phyloP scores from a whole-genome alignment of 2,888 invertebrate genomes.

The Isoperla grammatica region DNA sequence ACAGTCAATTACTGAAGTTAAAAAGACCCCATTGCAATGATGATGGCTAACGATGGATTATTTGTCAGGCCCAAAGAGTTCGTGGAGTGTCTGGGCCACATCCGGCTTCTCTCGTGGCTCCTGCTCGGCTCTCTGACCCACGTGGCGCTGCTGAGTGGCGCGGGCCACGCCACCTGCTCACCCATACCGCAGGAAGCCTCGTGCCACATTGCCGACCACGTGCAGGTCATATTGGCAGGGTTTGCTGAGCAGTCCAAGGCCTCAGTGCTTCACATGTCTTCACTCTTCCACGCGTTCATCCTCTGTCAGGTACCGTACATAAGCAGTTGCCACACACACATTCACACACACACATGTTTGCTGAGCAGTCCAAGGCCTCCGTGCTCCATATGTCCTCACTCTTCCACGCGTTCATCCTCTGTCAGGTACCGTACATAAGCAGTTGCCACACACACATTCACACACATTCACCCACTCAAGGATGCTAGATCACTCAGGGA shows the following conservation, averaged over 20 bases:
- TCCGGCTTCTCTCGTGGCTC: constrained; percentile 92
- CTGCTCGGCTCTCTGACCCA: constrained; percentile 91
- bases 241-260: constrained; percentile 95
- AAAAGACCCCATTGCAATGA: too few species aligned
- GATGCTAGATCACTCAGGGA: constrained; percentile 83
- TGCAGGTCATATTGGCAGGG: constrained; percentile 93
- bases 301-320: constrained; percentile 71
- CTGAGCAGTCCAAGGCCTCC: constrained; percentile 88
- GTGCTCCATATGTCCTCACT: constrained; percentile 93
- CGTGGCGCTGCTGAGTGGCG: constrained; percentile 58
- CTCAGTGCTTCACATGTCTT: constrained; percentile 91
- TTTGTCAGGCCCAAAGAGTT: constrained; percentile 83
- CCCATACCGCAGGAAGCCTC: constrained; percentile 95
- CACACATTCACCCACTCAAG: too few species aligned
- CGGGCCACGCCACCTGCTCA: constrained; percentile 47
- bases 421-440: constrained; percentile 61
- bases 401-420: constrained; percentile 95
- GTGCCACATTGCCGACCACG: constrained; percentile 94
- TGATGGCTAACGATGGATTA: too few species aligned
- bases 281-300: constrained; percentile 94
- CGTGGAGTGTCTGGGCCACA: constrained; percentile 90
- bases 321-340: too few species aligned
- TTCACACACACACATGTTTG: too few species aligned
- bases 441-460: too few species aligned
- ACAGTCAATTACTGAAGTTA: too few species aligned